Base-by-base conservation (phyloP, 2,113 vertebrate genomes). In the Chunga burmeisteri region DNA sequence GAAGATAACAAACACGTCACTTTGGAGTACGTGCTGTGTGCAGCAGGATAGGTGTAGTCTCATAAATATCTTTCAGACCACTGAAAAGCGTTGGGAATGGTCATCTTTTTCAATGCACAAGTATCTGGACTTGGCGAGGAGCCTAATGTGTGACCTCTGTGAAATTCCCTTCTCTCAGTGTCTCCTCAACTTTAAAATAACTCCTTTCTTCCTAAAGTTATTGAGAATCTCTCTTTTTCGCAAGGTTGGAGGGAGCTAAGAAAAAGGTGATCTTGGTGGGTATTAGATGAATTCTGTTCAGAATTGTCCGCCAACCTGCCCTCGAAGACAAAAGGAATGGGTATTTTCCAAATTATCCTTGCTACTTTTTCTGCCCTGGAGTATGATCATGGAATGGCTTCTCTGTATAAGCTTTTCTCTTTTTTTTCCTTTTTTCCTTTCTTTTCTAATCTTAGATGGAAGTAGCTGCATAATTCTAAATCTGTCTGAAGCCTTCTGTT, bases 31-130 rank as follows among this genome's bases (percentile, higher is more conserved):
- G 93, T 88, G 67, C 88, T 90, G 50, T 61, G 82, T 88, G 63
- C 50, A 94, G 58, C 67, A 92, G 58, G 67, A 26, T n/a, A 95
- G 93, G 83, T 95, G 86, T 86, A 88, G 72, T 50, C 83, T 92
- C 80, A 55, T 81, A 83, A 88, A 81, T 78, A 74, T 42, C 62
- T 75, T 86, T 93, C 15, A 27, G 93, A 81, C 88, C 63, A 42
- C 80, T 53, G 12, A 90, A 53, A 50, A 78, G 55, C 86, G 88
- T 73, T 32, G 13, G 55, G 67, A 86, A 83, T 67, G 32, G 27
- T 73, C 4, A 0, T 61, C 18, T 68, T 34, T 81, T 86, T 52
- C 7, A 1, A 53, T 70, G 36, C n/a, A 38, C 53, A 70, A 26
- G 15, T 93, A 26, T 81, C 53, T 86, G 55, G 44, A 29, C 49